A percentile compares a stretch with the other conserved stretches of the same genome.
These are phyloP conservation scores for Caenorhabditis remanei DNA, from an alignment of 1,140 invertebrate species.

Conservation along the genomic window DNA sequence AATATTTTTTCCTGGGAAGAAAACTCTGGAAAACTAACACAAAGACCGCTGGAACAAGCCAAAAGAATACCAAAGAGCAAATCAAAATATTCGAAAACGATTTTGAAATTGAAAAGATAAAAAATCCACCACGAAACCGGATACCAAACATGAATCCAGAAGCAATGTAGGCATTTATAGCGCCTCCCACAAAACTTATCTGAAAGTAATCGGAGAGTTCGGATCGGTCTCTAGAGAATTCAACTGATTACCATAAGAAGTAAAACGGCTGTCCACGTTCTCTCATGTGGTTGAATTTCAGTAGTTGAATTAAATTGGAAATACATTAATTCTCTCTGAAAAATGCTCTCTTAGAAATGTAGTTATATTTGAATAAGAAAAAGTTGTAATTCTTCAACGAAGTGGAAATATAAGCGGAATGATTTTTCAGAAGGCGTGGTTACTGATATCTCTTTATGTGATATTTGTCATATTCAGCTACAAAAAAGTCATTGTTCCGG, in stretches of 20 bases:
- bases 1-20: not conserved
- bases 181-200: conserved; percentile 6
- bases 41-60: conserved; percentile 27
- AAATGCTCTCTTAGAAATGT: not conserved
- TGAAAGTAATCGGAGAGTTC: not conserved
- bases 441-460: not conserved
- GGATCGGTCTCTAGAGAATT: not conserved
- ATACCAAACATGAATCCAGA: conserved; percentile 40
- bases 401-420: not conserved
- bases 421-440: conserved; percentile 28
- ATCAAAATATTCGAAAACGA: conserved; percentile 19
- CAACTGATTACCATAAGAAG: not conserved
- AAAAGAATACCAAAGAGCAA: conserved; percentile 31
- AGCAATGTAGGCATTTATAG: conserved; percentile 14
- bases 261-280: conserved; percentile 1
- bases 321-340: not conserved
- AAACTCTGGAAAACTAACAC: not conserved
- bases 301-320: conserved; percentile 20
- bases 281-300: not conserved
- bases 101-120: conserved; percentile 41
- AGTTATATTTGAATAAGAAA: too few relatives aligned
- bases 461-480: not conserved
- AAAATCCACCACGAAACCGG: conserved; percentile 6
- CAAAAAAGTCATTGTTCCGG: conserved; percentile 20
- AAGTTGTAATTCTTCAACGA: not conserved